Base-by-base conservation (phyloP, 2,797 vertebrate genomes). In the Poeciliopsis gracilis region DNA sequence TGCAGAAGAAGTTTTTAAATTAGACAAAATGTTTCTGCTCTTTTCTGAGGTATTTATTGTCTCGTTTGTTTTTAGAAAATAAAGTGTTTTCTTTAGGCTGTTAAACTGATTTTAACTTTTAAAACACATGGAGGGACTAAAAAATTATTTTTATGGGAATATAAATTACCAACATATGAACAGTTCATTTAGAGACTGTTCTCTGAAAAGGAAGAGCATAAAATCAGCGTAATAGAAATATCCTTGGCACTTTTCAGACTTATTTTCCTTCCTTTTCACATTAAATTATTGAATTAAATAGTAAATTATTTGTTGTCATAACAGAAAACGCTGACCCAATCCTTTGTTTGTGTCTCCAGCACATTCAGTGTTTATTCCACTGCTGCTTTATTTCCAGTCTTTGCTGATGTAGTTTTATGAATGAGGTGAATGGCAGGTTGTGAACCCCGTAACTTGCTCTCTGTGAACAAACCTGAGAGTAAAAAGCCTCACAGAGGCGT, bases 391-490 rank as follows among this genome's bases (percentile, higher is more conserved):
- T 75, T 77, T 71, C 72, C 25, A 61, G 4, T 72, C 5, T 55
- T 28, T 7, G 38, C 18, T 33, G 20, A 70, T 63, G 33, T 28
- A n/a, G 73, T 74, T 12, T 36, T 28, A 73, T 16, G n/a, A 33
- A 76, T 6, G 28, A 18, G 25, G 74, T 38, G 9, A 3, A 41
- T 23, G 47, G 47, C 47, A 20, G 47, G 47, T 20, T 49, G 5
- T 49, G 47, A 49, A 7, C 18, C 18, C 8, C 7, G 0, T 49
- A 49, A 49, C 2, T 49, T 73, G 73, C n/a, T 74, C 84, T 71
- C 20, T 73, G 66, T 38, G 25, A 66, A 66, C 10, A 38, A 15
- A 55, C 57, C 63, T 8, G 45, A 88, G 73, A 38, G 86, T 85
- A 86, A 84, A 25, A 45, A 38, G 73, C 61, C 74, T 67, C 46